phyloP scores from a whole-genome alignment of 2,888 invertebrate species.

The Cerastoderma edule region DNA sequence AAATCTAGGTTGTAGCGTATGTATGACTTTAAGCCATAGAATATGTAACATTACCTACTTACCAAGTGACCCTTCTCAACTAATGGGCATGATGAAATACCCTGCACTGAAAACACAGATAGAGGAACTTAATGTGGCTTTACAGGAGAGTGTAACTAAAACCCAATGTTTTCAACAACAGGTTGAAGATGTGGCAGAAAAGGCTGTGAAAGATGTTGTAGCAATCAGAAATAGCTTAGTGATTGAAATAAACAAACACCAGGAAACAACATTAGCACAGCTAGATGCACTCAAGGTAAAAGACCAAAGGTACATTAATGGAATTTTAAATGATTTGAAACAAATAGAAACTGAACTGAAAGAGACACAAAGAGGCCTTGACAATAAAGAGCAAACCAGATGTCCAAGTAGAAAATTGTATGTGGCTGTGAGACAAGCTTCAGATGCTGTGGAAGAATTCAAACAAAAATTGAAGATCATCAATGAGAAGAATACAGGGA shows the following conservation, averaged over 20 bases:
- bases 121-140: neutral
- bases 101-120: neutral
- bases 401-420: too few species aligned
- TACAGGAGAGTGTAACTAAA: neutral
- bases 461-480: too few species aligned
- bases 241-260: neutral
- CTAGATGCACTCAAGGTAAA: neutral
- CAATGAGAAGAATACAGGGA: too few species aligned
- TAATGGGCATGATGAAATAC: neutral
- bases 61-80: neutral
- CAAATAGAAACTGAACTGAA: neutral
- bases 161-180: neutral
- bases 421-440: too few species aligned
- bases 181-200: neutral
- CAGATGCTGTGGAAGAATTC: too few species aligned
- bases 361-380: too few species aligned
- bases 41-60: conserved; percentile 14
- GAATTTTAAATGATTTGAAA: neutral
- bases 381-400: too few species aligned
- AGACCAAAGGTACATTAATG: neutral
- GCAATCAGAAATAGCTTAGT: conserved; percentile 1
- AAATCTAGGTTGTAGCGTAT: conserved; percentile 6
- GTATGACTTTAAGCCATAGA: conserved; percentile 13
- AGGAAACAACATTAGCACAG: neutral
- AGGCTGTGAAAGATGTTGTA: neutral